These are phyloP conservation scores for Rhamphomyia laevipes DNA, from an alignment of 2,888 invertebrate genomes.

Conservation along the genomic window DNA sequence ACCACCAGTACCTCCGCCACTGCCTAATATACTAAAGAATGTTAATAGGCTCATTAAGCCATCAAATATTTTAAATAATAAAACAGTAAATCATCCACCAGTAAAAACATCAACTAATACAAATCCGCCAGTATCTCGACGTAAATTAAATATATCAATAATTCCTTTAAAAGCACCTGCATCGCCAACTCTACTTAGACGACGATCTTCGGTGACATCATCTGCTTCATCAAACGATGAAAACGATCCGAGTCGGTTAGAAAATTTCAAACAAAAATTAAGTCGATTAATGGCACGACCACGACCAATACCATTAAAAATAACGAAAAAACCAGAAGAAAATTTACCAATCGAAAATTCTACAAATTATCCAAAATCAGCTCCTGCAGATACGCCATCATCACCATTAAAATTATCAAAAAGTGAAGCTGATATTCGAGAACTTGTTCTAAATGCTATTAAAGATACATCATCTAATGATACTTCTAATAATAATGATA, in stretches of 20 bases:
- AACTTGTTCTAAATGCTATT: slow-evolving; percentile 21
- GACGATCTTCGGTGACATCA: too few relatives aligned
- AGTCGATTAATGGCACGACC: slow-evolving; percentile 21
- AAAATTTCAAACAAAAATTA: slow-evolving; percentile 26
- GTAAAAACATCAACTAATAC: too few relatives aligned
- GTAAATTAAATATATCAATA: background rate
- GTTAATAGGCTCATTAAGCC: too few relatives aligned
- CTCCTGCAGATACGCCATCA: background rate
- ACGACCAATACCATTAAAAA: background rate
- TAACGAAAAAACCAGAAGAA: background rate
- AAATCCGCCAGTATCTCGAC: too few relatives aligned
- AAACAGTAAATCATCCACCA: too few relatives aligned
- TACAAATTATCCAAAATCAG: background rate
- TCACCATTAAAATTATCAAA: slow-evolving; percentile 24
- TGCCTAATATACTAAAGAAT: too few relatives aligned
- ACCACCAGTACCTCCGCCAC: too few relatives aligned
- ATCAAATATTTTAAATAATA: too few relatives aligned
- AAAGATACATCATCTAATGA: slow-evolving; percentile 12
- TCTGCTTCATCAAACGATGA: too few relatives aligned
- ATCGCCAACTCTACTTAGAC: background rate
- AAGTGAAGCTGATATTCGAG: slow-evolving; percentile 29
- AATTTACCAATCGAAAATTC: background rate
- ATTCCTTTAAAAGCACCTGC: background rate
- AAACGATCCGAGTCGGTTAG: slow-evolving; percentile 24
- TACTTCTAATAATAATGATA: background rate